Conservation (phyloP, 2,113 vertebrate genomes). For the Cheilinus undulatus region DNA sequence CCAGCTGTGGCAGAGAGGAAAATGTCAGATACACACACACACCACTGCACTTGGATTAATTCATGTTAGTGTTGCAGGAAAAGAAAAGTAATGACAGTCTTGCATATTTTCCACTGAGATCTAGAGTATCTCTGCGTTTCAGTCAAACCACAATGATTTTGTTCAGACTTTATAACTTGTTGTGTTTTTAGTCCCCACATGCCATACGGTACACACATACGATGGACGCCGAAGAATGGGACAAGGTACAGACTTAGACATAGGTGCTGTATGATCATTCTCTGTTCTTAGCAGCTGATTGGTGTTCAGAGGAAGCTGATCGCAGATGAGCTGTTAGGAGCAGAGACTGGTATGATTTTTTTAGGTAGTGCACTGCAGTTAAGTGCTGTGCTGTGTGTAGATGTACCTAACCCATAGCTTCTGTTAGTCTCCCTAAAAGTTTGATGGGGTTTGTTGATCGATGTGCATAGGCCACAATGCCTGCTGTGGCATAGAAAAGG, state of each 20-base stretch:
- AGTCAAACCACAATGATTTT: constrained; percentile 49
- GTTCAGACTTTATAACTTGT: constrained; percentile 75
- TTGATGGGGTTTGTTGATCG: constrained; percentile 75
- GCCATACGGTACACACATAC: constrained; percentile 79
- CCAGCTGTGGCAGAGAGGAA: constrained; percentile 51
- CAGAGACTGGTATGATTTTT: constrained; percentile 52
- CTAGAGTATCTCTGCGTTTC: constrained; percentile 15
- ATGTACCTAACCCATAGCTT: constrained; percentile 78
- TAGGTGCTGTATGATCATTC: constrained; percentile 54
- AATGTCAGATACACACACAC: constrained; percentile 35
- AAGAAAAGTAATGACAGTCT: constrained; percentile 4
- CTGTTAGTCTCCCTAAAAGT: constrained; percentile 75
- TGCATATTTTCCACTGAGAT: constrained; percentile 41
- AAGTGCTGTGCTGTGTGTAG: constrained; percentile 80
- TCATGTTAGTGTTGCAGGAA: constrained; percentile 29
- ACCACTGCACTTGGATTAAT: constrained; percentile 6
- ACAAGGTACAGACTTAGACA: constrained; percentile 80
- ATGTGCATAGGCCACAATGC: constrained; percentile 83
- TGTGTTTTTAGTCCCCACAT: constrained; percentile 84
- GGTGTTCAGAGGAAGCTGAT: constrained; percentile 37
- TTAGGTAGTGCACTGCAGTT: constrained; percentile 69
- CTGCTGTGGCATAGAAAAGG: constrained; percentile 79
- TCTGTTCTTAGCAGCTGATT: constrained; percentile 68
- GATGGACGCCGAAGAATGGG: constrained; percentile 81
- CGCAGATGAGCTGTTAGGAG: constrained; percentile 59